Evolutionary conservation across 2,113 vertebrate species (phyloP).

Genomic region (Mesembrinibis cayennensis): DNA sequence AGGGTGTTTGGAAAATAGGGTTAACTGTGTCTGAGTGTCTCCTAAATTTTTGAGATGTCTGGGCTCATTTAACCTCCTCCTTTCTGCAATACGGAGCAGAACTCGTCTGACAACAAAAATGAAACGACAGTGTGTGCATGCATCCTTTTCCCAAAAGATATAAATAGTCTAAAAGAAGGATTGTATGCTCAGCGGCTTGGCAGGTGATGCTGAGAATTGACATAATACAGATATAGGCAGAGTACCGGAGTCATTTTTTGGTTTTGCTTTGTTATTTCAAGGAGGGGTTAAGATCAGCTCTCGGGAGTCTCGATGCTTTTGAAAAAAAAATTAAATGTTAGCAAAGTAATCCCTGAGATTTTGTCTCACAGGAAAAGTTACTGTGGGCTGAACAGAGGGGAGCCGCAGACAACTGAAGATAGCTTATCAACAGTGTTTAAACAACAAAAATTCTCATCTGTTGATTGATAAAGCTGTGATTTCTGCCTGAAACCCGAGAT

Average conservation of each 20-base stretch:
- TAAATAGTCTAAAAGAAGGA: neutral
- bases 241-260: neutral
- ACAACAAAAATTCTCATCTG: neutral
- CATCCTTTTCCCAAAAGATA: constrained; percentile 10
- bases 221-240: neutral
- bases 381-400: neutral
- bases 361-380: neutral
- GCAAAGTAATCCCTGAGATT: neutral
- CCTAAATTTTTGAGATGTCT: neutral
- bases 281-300: neutral
- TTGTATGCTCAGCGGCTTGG: neutral
- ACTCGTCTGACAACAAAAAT: neutral
- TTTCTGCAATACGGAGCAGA: neutral
- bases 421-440: neutral
- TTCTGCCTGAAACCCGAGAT: neutral
- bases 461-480: neutral
- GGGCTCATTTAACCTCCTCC: neutral
- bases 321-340: neutral
- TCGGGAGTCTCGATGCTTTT: neutral
- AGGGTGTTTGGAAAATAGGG: neutral
- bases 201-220: neutral
- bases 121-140: neutral
- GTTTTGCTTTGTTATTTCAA: neutral
- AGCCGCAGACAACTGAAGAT: neutral
- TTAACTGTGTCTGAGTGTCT: neutral